Evolutionary conservation across 2,888 invertebrate species (phyloP), one percentile per base, ranked within the genome.

Genomic region (Steinernema scapterisci): DNA sequence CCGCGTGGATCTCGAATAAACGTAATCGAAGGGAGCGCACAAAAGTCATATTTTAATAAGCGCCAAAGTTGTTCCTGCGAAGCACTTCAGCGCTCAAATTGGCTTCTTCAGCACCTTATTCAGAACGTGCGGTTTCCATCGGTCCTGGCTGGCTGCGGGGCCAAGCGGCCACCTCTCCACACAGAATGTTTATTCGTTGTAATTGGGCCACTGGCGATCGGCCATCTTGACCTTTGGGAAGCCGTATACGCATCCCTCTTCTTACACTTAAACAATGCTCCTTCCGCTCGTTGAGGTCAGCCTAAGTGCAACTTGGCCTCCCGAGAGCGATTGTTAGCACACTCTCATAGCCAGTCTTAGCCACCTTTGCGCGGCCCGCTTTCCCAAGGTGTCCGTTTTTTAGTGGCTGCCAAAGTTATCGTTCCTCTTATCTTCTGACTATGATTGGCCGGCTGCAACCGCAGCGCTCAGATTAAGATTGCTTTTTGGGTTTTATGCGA

Each of bases 151-250:
- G 5, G 9, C 38, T 38, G 38, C 38, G 5, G 38, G 9, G 38
- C 38, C 3, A 9, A 38, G 38, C 38, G 38, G 38, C 38, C 38
- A 38, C 38, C 38, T 38, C 38, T 38, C 38, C 38, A 38, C 38
- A 19, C 52, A 52, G 21, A 27, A 63, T 63, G 63, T 63, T 63
- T 63, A 63, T 63, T 63, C 63, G 63, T 63, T 63, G 63, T 63
- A 63, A 63, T 63, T 63, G 63, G 63, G 63, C 63, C 63, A 63
- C 63, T 63, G 63, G 63, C 63, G 63, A 63, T 63, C 63, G 25
- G 63, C 19, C 63, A 63, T 63, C 63, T 63, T 63, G 63, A 63
- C 63, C 63, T 63, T 25, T 63, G 63, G 25, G 63, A 63, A 63
- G 63, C 63, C 63, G 63, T 63, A 63, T 63, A 63, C 63, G 63